These are phyloP conservation scores for Porphyrio hochstetteri DNA, from an alignment of 2,113 vertebrate species.

Conservation along the genomic window DNA sequence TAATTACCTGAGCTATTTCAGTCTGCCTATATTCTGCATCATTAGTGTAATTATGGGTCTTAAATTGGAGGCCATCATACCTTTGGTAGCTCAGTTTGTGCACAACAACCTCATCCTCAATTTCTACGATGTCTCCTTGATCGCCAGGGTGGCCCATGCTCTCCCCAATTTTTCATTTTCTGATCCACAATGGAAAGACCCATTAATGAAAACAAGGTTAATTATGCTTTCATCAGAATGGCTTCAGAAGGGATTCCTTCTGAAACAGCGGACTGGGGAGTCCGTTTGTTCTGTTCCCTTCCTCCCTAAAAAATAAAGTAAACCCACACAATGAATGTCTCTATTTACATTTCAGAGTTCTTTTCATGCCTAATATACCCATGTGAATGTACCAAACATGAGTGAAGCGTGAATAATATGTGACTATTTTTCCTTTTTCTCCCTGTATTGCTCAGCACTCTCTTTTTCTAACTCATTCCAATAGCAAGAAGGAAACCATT, in stretches of 20 bases:
- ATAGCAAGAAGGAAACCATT: slow-evolving; percentile 35
- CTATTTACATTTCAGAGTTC: slow-evolving; percentile 40
- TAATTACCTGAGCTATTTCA: slow-evolving; percentile 63
- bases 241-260: slow-evolving; percentile 20
- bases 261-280: background rate
- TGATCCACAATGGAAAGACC: background rate
- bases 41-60: slow-evolving; percentile 26
- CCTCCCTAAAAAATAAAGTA: slow-evolving; percentile 6
- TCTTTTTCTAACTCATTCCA: slow-evolving; percentile 32
- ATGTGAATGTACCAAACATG: slow-evolving; percentile 9
- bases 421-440: background rate
- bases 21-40: slow-evolving; percentile 19
- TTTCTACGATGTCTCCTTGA: background rate
- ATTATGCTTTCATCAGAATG: slow-evolving; percentile 17
- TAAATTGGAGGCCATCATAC: slow-evolving; percentile 17
- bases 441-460: background rate
- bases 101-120: background rate
- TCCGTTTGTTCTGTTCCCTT: background rate
- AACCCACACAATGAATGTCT: slow-evolving; percentile 19
- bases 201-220: slow-evolving; percentile 30
- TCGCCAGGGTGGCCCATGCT: background rate
- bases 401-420: slow-evolving; percentile 25
- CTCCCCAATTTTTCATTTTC: background rate
- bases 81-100: slow-evolving; percentile 8
- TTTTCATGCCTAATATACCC: slow-evolving; percentile 33